Conservation (phyloP, 2,888 invertebrate genomes). For the Morpho helenor region DNA sequence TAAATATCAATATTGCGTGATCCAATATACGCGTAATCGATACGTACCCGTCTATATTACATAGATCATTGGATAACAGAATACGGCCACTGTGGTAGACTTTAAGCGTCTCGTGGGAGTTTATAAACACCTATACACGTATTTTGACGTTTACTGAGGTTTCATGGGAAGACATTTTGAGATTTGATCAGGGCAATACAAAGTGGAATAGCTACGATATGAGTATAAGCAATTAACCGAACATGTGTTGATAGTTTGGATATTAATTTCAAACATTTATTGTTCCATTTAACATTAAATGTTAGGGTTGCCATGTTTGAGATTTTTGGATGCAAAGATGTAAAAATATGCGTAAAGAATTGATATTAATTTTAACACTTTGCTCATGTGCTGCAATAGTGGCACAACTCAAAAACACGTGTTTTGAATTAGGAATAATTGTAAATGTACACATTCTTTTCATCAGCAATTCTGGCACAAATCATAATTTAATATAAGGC, state of each 20-base stretch:
- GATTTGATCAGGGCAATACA: conserved; percentile 38
- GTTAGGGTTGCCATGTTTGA: background rate
- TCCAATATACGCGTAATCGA: conserved; percentile 23
- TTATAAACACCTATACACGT: conserved; percentile 30
- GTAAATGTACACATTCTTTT: no score
- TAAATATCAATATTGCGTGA: conserved; percentile 20
- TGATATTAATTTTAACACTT: no score
- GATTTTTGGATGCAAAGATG: background rate
- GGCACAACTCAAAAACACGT: no score
- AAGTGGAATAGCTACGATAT: conserved; percentile 11
- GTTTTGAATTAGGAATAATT: no score
- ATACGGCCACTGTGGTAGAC: conserved; percentile 62
- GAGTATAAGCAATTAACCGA: conserved; percentile 11
- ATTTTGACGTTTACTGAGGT: conserved; percentile 51
- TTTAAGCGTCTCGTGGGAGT: conserved; percentile 53
- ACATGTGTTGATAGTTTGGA: conserved; percentile 9
- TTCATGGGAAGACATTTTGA: conserved; percentile 55
- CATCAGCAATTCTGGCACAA: no score
- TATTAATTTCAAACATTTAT: conserved; percentile 13
- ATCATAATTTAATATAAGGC: no score
- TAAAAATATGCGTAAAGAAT: background rate
- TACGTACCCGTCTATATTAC: conserved; percentile 37
- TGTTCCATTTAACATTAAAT: background rate
- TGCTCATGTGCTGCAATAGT: no score
- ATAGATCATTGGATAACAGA: conserved; percentile 52